phyloP scores from a whole-genome alignment of 2,888 invertebrate species.

The Aphidoletes aphidimyza region DNA sequence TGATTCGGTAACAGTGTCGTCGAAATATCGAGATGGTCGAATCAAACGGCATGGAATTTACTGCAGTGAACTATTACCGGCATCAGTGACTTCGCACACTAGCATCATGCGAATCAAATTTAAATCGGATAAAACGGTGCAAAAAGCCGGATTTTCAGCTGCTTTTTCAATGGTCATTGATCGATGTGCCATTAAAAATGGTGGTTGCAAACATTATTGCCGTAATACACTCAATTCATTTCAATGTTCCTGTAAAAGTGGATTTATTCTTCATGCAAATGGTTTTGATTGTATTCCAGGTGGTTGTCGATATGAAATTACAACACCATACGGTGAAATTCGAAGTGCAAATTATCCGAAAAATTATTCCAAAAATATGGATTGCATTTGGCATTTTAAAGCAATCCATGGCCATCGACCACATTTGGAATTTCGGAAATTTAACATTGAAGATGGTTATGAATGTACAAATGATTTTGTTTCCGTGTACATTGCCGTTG shows the following conservation, averaged over 20 bases:
- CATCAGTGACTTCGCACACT: constrained; percentile 86
- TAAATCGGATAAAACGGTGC: constrained; percentile 90
- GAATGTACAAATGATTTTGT: constrained; percentile 94
- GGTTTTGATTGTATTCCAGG: constrained; percentile 93
- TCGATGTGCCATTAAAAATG: constrained; percentile 91
- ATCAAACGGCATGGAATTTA: constrained; percentile 84
- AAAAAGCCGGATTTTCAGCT: constrained; percentile 91
- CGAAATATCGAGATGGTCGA: not conserved
- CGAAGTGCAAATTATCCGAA: constrained; percentile 87
- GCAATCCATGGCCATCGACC: constrained; percentile 93
- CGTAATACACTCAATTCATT: not conserved
- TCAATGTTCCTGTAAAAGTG: constrained; percentile 79
- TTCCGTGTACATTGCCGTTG: constrained; percentile 87
- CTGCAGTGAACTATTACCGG: constrained; percentile 83
- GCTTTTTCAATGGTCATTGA: constrained; percentile 85
- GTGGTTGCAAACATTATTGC: constrained; percentile 93
- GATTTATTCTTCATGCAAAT: constrained; percentile 89
- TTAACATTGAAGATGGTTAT: constrained; percentile 92
- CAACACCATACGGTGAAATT: constrained; percentile 79
- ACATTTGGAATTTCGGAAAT: constrained; percentile 85
- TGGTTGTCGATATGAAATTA: constrained; percentile 91
- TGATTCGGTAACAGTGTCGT: constrained; percentile 67
- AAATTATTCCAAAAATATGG: constrained; percentile 82
- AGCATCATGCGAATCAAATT: constrained; percentile 86
- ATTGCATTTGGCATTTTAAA: constrained; percentile 94